Evolutionary conservation across 2,113 vertebrate species (phyloP).

Genomic region (Monopterus albus): DNA sequence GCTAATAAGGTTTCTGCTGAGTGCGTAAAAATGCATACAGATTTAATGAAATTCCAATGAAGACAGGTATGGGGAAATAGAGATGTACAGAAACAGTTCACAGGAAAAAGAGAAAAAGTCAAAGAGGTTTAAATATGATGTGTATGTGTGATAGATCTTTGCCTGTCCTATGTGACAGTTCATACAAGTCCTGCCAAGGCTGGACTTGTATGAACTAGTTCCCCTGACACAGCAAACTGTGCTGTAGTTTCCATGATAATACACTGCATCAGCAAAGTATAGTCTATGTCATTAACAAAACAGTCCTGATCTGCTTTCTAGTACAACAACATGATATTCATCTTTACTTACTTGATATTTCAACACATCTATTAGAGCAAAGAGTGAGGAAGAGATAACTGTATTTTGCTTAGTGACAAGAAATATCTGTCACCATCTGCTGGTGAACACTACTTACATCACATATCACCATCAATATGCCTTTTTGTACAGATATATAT

Average conservation of each 20-base stretch:
- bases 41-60: background rate
- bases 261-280: background rate
- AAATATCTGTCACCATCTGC: slow-evolving; percentile 15
- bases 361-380: background rate
- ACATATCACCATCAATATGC: no score
- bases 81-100: background rate
- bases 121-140: background rate
- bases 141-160: background rate
- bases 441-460: background rate
- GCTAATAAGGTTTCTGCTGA: background rate
- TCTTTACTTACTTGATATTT: background rate
- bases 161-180: background rate
- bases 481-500: no score
- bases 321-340: background rate
- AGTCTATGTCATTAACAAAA: background rate
- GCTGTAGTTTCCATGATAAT: background rate
- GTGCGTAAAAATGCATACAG: background rate
- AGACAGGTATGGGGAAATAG: background rate
- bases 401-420: background rate
- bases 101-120: background rate
- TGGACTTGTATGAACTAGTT: slow-evolving; percentile 34
- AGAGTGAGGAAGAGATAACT: background rate
- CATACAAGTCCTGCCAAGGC: background rate
- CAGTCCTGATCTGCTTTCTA: background rate
- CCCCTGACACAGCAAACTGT: background rate